Evolutionary conservation across 2,113 vertebrate species (phyloP).

Genomic region (Leptocoma aspasia): DNA sequence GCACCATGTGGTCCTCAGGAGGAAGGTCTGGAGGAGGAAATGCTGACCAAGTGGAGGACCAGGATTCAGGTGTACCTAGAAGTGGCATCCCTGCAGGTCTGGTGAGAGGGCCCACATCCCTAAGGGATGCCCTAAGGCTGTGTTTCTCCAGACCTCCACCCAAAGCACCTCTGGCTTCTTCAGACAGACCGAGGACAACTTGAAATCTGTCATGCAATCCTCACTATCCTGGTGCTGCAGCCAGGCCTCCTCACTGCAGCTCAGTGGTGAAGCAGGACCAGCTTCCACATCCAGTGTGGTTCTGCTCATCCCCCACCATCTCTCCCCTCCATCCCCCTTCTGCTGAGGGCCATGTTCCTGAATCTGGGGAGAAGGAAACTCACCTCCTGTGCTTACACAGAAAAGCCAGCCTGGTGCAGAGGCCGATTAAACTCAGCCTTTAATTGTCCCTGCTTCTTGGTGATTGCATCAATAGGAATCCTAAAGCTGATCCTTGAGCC

Average conservation of each 20-base stretch:
- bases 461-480: not conserved
- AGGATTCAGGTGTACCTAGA: not conserved
- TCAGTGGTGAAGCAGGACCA: not conserved
- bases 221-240: not conserved
- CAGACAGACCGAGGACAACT: not conserved
- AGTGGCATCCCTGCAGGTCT: not conserved
- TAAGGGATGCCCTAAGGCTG: not conserved
- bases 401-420: not conserved
- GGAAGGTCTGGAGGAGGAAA: not conserved
- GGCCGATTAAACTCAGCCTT: not conserved
- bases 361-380: not conserved
- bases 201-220: not conserved
- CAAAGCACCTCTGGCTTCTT: not conserved
- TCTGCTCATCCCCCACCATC: not conserved
- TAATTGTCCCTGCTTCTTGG: not conserved
- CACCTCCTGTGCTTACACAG: not conserved
- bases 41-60: not conserved
- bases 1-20: not conserved
- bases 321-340: accelerated
- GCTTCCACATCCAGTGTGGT: accelerated
- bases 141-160: not conserved
- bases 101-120: not conserved
- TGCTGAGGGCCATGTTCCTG: not conserved
- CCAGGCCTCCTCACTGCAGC: not conserved
- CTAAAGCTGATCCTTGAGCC: not conserved